Evolutionary conservation across 2,888 invertebrate species (phyloP), one percentile per base, ranked within the genome.

Genomic region (Athalia rosae): DNA sequence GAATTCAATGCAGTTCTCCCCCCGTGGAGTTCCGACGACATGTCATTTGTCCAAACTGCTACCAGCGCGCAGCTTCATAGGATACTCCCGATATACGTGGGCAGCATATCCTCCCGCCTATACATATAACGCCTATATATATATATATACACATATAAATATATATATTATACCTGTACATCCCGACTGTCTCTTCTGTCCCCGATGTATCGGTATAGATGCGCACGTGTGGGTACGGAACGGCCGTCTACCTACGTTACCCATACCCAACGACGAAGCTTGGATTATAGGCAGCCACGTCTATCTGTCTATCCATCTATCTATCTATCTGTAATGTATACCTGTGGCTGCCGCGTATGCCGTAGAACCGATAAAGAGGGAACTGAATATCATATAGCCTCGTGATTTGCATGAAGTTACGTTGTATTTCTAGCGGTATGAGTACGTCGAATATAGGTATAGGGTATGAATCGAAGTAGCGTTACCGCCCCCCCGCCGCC

Each of bases 31-130:
- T 71, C 58, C 71, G 71, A 58, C 71, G 67, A 67, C 71, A 71
- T 71, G 71, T 71, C 71, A 71, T 71, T 71, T 71, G 71, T 71
- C 58, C 71, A 58, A 56, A 71, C 71, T 71, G 71, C 71, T 71
- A 53, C 28, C 58, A 71, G 58, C 71, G 58, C 71, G 15, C 71
- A 58, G 43, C 58, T 58, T 67, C 43, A 58, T 58, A 43, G 58
- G n/a, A 71, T 56, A 71, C 71, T 58, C 58, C 45, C 58, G 9
- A 43, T 56, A 69, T 53, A 71, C 71, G 71, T 71, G 58, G 58
- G 45, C 50, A 58, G 69, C 69, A 71, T 71, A 58, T 71, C 11
- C 4, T 53, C n/a, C 53, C n/a, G 11, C 28, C 13, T 3, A n/a
- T 8, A 15, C 15, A 15, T 15, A 53, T 0, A 53, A 13, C 61